Evolutionary conservation across 2,888 invertebrate species (phyloP), one percentile per base, ranked within the genome.

Genomic region (Campopleginae sp.): DNA sequence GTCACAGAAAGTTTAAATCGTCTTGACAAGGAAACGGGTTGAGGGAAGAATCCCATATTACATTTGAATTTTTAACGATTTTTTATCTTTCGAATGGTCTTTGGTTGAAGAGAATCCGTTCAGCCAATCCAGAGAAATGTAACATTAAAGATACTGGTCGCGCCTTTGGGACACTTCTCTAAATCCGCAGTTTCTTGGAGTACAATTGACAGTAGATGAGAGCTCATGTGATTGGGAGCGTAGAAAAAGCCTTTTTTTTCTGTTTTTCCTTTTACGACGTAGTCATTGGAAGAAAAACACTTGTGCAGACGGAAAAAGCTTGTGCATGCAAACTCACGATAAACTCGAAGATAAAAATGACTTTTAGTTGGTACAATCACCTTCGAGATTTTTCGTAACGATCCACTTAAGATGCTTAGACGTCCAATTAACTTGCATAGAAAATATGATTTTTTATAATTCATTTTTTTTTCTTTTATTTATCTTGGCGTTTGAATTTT

Each of bases 271-370:
- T 68, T 48, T 6, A 48, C 38, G 27, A 58, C 27, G 58, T 72
- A 72, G 54, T 80, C 48, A 75, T 75, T 79, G 66, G 42, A 48
- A 79, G 79, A 66, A 27, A 48, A 66, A 61, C 12, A 76, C 46
- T 51, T 80, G 82, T 81, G 87, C 86, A 88, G 87, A 88, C 88
- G 68, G 31, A 85, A 84, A 89, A 92, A 93, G 93, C 93, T 94
- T 94, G 94, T 94, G 94, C 94, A 94, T 94, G 94, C 94, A 94
- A 94, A 94, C 93, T 94, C 91, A 91, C 82, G 80, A 74, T 38
- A 58, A 61, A 76, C 7, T 78, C 23, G 70, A 48, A 46, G 12
- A 38, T 3, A 68, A 71, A 48, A 61, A 78, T 82, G 23, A 27
- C 48, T 66, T 66, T 75, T 31, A 33, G 78, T 65, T 65, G 74